Evolutionary conservation across 2,888 invertebrate genomes (phyloP).

Genomic region (Erpobdella octoculata): DNA sequence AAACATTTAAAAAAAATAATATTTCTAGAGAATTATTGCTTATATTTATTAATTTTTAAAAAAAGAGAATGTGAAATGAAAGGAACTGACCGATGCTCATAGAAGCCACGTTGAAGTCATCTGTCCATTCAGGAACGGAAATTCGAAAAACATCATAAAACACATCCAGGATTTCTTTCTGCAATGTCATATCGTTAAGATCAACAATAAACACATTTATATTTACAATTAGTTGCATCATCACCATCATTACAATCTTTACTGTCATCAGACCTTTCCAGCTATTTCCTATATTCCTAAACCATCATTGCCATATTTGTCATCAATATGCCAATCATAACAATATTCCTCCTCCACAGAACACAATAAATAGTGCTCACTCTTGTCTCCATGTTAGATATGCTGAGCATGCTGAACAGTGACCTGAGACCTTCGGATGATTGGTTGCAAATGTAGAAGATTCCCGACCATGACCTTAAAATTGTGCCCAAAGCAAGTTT

Average conservation of each 20-base stretch:
- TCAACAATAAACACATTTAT: neutral
- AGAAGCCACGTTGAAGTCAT: constrained; percentile 76
- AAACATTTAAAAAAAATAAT: too few species aligned
- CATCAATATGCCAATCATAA: neutral
- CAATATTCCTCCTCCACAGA: too few species aligned
- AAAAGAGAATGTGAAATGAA: neutral
- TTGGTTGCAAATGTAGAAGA: constrained; percentile 50
- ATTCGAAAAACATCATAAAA: constrained; percentile 80
- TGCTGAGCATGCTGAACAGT: constrained; percentile 59
- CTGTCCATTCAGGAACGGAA: constrained; percentile 80
- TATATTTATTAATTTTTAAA: neutral
- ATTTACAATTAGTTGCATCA: neutral
- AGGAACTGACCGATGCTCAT: constrained; percentile 61
- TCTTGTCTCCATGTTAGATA: constrained; percentile 79
- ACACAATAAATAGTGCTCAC: constrained; percentile 60
- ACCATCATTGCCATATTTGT: neutral
- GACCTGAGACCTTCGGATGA: constrained; percentile 52
- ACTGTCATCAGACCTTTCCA: too few species aligned
- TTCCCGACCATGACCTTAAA: constrained; percentile 78
- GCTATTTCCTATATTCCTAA: neutral
- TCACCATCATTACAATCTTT: too few species aligned
- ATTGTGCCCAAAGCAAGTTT: constrained; percentile 71
- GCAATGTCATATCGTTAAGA: constrained; percentile 55
- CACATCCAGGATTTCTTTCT: constrained; percentile 85
- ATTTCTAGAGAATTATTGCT: too few species aligned